phyloP scores from a whole-genome alignment of 1,140 invertebrate species.

The Drosophila yakuba region DNA sequence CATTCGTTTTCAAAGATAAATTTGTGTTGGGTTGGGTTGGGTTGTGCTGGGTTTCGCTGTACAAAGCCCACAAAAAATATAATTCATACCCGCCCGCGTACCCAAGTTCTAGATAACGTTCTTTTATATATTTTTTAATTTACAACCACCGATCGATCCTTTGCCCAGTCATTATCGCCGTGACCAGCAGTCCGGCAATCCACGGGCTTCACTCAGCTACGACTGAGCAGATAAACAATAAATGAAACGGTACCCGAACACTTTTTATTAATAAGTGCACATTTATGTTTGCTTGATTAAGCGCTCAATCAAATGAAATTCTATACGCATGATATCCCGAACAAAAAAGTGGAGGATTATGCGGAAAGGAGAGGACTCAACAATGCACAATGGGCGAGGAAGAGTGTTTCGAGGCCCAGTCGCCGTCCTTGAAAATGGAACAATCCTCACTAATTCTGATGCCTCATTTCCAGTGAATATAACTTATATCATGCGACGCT shows the following conservation, averaged over 20 bases:
- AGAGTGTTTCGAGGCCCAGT: slow-evolving; percentile 4
- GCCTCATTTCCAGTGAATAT: slow-evolving; percentile 74
- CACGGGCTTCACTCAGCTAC: slow-evolving; percentile 66
- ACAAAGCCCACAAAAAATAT: slow-evolving; percentile 1
- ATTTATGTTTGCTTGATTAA: slow-evolving; percentile 83
- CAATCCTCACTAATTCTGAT: slow-evolving; percentile 42
- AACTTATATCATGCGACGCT: slow-evolving; percentile 67
- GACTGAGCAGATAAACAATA: slow-evolving; percentile 80
- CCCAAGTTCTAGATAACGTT: neutral
- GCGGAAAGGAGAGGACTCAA: slow-evolving; percentile 14
- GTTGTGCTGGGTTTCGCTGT: neutral
- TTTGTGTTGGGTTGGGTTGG: no score
- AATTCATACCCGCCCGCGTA: slow-evolving; percentile 5
- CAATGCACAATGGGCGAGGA: slow-evolving; percentile 24
- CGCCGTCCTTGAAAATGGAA: slow-evolving; percentile 13
- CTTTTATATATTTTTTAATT: neutral
- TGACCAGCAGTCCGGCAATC: slow-evolving; percentile 43
- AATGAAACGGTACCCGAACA: slow-evolving; percentile 52
- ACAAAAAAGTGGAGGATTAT: slow-evolving; percentile 31
- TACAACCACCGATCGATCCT: slow-evolving; percentile 25
- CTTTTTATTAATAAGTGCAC: slow-evolving; percentile 82
- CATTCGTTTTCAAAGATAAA: slow-evolving; percentile 13
- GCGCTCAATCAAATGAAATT: slow-evolving; percentile 82
- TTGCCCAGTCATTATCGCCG: slow-evolving; percentile 31
- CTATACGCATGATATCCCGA: slow-evolving; percentile 73